These are phyloP conservation scores for Steinernema carpocapsae DNA, from an alignment of 2,888 invertebrate genomes.

Conservation along the genomic window DNA sequence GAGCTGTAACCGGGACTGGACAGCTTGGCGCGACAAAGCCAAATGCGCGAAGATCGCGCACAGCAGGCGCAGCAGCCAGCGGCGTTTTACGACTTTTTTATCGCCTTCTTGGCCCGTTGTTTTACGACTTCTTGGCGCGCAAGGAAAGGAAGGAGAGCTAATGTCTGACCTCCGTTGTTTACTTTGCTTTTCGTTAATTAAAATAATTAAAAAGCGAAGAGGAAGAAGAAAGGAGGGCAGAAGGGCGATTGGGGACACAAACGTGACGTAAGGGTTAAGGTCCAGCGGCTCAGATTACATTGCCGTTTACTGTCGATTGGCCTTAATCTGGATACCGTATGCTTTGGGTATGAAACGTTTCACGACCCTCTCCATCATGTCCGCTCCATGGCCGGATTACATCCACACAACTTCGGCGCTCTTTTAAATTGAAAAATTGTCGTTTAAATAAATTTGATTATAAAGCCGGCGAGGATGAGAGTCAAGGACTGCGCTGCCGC, in stretches of 20 bases:
- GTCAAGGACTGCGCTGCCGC: slow-evolving; percentile 13
- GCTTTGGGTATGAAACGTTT: too few species aligned
- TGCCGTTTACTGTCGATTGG: not conserved
- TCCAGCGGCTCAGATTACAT: slow-evolving; percentile 5
- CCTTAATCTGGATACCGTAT: not conserved
- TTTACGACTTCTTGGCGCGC: slow-evolving; percentile 25
- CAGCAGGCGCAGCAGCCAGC: not conserved
- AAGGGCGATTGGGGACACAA: not conserved
- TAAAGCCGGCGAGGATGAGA: slow-evolving; percentile 18
- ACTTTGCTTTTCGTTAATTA: slow-evolving; percentile 5
- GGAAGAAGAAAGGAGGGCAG: not conserved
- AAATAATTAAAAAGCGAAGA: slow-evolving; percentile 9
- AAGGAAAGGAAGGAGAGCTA: too few species aligned
- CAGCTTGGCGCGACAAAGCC: not conserved
- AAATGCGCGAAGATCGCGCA: slow-evolving; percentile 16
- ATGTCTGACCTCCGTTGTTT: too few species aligned
- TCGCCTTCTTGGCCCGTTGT: slow-evolving; percentile 17
- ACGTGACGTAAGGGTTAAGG: not conserved
- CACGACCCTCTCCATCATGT: not conserved
- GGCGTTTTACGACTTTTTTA: slow-evolving; percentile 32
- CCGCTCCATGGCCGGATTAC: too few species aligned
- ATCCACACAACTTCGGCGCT: too few species aligned
- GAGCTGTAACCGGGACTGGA: not conserved
- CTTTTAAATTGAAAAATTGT: slow-evolving; percentile 31
- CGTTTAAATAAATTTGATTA: slow-evolving; percentile 21